Base-by-base conservation (phyloP, 2,113 vertebrate species). In the Leuciscus idus region DNA sequence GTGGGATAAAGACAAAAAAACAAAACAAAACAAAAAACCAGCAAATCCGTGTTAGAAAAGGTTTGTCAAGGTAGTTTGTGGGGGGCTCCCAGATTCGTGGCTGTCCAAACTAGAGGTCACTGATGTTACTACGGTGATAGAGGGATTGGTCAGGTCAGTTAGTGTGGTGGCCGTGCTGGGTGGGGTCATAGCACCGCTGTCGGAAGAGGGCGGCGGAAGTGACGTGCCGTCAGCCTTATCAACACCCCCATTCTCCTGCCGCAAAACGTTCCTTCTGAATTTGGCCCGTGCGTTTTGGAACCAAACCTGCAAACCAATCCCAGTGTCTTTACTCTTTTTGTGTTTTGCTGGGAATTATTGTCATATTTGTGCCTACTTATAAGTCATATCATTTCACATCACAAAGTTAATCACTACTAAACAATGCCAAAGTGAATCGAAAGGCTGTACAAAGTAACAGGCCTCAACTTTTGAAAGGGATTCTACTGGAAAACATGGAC, bases 261-360 rank as follows among this genome's bases (percentile, higher is more conserved):
- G 98, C 97, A 99, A 98, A 98, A 99, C 97, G 96, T 99, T 99
- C 97, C 98, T 98, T 98, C 98, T 97, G 98, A 99, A 99, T 99
- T 99, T 99, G 97, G 98, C 98, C 96, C 98, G 95, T 93, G 98
- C 98, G 96, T 99, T 99, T 99, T 99, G 98, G 97, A 99, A 99
- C 98, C 98, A 99, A 97, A 99, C 98, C 98, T 99, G 98, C 97
- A 99, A 99, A 99, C 98, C 98, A 99, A 99, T 97, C 97, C 98
- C 97, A 98, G 90, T 95, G 96, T 95, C 97, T 99, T 99, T 98
- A 98, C 97, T 97, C 95, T 95, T 92, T 92, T 93, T 92, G 84
- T 88, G 87, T 87, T 91, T 91, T 87, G 80, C 66, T 81, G 89
- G 81, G 88, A 92, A 87, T 84, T 88, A 91, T 74, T 78, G 48